Evolutionary conservation across 2,888 invertebrate species (phyloP), one percentile per base, ranked within the genome.

Genomic region (Trachelus iudaicus): DNA sequence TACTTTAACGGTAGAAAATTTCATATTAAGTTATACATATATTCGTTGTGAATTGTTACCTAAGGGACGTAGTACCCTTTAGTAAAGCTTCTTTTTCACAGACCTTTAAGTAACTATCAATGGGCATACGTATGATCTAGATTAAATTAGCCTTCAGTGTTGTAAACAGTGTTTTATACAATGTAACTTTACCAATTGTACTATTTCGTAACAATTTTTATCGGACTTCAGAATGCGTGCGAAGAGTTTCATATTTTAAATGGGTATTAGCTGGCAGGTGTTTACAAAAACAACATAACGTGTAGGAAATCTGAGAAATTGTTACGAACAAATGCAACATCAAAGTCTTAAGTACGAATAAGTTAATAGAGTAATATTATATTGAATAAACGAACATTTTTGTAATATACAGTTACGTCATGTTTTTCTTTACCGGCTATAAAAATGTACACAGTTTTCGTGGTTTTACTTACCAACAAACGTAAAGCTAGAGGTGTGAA

Each of bases 331-430:
- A 23, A 56, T 56, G 56, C 56, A 56, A 56, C 56, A 56, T 56
- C 56, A 56, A 40, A 40, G 56, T 56, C 56, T 56, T 56, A 56
- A 56, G 56, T 56, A 56, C 23, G 56, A 56, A 56, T 56, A 56
- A 56, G 56, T 56, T 56, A 56, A 56, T 56, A 56, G 56, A 56
- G 56, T 56, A 56, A 56, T 56, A 23, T 56, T 56, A 56, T 56
- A 56, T 56, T 56, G 56, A 56, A 56, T 56, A 56, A 71, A 71
- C 34, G 15, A 71, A 71, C 71, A 71, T 71, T 71, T 71, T 71
- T 71, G 71, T 71, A 71, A 71, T 71, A 71, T 71, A 71, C 56
- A 56, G 56, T 23, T 23, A 56, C 23, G 23, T 6, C 6, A 40
- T 56, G 56, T 56, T 23, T 56, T 56, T 56, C 56, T 23, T 56